phyloP scores from a whole-genome alignment of 2,888 invertebrate species.

The Rhodophaea formosa region DNA sequence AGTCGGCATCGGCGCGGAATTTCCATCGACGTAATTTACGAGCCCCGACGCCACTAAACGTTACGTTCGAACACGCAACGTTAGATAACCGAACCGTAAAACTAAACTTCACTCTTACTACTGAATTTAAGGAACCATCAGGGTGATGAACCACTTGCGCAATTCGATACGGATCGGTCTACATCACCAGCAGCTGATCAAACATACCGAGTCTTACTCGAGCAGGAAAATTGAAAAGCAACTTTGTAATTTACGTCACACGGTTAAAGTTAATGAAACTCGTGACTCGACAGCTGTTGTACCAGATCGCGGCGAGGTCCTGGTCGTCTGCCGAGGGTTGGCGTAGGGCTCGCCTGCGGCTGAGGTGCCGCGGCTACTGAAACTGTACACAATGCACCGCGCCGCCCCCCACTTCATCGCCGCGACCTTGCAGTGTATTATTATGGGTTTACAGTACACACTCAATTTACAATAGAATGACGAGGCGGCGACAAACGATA shows the following conservation, averaged over 20 bases:
- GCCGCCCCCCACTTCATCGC: constrained; percentile 58
- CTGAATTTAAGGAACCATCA: constrained; percentile 19
- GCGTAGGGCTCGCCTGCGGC: constrained; percentile 17
- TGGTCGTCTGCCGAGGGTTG: neutral
- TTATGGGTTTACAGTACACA: constrained; percentile 69
- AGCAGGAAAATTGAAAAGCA: neutral
- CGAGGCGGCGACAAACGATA: constrained; percentile 69
- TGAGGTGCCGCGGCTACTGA: constrained; percentile 46
- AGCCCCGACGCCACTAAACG: neutral
- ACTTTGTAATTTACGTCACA: constrained; percentile 4
- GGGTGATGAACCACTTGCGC: constrained; percentile 43
- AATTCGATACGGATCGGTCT: constrained; percentile 38
- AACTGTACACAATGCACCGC: constrained; percentile 56
- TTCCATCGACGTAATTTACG: constrained; percentile 6
- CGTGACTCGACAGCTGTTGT: constrained; percentile 4
- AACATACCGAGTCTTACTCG: constrained; percentile 39
- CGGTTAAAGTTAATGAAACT: neutral
- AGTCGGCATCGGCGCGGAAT: constrained; percentile 2
- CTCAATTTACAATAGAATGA: constrained; percentile 76
- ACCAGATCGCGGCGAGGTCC: neutral
- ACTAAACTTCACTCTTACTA: constrained; percentile 19
- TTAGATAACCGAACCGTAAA: constrained; percentile 21
- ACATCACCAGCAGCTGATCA: constrained; percentile 51
- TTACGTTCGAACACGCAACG: constrained; percentile 20
- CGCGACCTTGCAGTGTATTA: constrained; percentile 77